Evolutionary conservation across 1,140 invertebrate genomes (phyloP).

Genomic region (Aporrectodea caliginosa): DNA sequence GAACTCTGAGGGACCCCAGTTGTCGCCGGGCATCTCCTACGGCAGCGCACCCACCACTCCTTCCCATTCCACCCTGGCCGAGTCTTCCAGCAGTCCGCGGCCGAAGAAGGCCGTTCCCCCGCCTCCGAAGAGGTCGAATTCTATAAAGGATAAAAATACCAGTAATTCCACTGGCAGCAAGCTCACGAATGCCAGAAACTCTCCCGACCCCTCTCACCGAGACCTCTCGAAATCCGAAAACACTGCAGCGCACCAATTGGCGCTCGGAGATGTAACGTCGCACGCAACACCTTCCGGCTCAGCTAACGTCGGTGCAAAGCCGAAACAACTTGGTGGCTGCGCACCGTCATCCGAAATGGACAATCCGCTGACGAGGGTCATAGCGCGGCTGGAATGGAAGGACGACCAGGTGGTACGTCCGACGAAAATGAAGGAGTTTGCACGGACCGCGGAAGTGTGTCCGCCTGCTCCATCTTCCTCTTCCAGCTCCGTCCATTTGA

Average conservation of each 20-base stretch:
- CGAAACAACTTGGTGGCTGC: neutral
- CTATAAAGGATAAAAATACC: conserved; percentile 43
- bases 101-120: conserved; percentile 14
- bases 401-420: neutral
- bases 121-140: conserved; percentile 60
- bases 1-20: neutral
- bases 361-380: neutral
- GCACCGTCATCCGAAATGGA: neutral
- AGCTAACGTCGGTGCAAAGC: neutral
- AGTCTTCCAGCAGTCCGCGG: neutral
- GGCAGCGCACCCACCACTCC: neutral
- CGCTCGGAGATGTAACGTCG: too few species aligned
- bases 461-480: too few species aligned
- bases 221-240: neutral
- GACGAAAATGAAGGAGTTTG: neutral
- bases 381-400: neutral
- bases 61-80: neutral
- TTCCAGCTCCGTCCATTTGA: too few species aligned
- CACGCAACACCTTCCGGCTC: neutral
- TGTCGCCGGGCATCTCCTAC: neutral
- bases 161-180: neutral
- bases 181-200: neutral
- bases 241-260: neutral
- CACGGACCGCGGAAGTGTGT: too few species aligned
- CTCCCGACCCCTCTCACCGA: neutral